Evolutionary conservation across 1,140 invertebrate species (phyloP).

Genomic region (Anthonomus grandis): DNA sequence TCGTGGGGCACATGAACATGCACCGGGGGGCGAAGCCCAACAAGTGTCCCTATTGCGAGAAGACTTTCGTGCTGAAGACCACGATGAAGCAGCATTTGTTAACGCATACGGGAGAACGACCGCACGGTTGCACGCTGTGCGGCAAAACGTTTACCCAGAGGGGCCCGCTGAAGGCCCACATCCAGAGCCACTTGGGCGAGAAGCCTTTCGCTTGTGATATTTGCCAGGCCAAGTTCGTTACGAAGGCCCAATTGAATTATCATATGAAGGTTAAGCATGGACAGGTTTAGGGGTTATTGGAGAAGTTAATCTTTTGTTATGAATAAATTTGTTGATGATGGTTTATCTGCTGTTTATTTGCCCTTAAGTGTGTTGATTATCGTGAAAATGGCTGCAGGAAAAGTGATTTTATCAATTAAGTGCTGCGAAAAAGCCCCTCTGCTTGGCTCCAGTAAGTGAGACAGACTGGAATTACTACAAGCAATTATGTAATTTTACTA

Average conservation of each 20-base stretch:
- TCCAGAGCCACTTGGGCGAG: constrained; percentile 56
- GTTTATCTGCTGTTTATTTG: no score
- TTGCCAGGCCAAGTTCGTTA: constrained; percentile 68
- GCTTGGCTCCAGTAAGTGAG: no score
- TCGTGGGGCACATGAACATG: constrained; percentile 57
- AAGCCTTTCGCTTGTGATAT: constrained; percentile 58
- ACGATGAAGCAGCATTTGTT: constrained; percentile 65
- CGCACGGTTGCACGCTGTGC: constrained; percentile 67
- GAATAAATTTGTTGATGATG: neutral
- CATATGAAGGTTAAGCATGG: constrained; percentile 28
- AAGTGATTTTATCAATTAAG: no score
- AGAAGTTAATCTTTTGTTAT: neutral
- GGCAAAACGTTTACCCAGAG: constrained; percentile 54
- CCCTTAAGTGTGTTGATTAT: no score
- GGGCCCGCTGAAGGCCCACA: constrained; percentile 39
- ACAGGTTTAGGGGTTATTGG: neutral
- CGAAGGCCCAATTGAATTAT: constrained; percentile 21
- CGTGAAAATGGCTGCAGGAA: no score
- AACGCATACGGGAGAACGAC: constrained; percentile 72
- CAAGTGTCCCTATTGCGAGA: constrained; percentile 34
- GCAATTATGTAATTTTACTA: no score
- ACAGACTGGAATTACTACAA: no score
- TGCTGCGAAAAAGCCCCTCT: no score
- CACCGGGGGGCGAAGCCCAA: constrained; percentile 61
- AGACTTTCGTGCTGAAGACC: constrained; percentile 26